These are phyloP conservation scores for Luehdorfia chinensis DNA, from an alignment of 1,140 invertebrate species.

Conservation along the genomic window DNA sequence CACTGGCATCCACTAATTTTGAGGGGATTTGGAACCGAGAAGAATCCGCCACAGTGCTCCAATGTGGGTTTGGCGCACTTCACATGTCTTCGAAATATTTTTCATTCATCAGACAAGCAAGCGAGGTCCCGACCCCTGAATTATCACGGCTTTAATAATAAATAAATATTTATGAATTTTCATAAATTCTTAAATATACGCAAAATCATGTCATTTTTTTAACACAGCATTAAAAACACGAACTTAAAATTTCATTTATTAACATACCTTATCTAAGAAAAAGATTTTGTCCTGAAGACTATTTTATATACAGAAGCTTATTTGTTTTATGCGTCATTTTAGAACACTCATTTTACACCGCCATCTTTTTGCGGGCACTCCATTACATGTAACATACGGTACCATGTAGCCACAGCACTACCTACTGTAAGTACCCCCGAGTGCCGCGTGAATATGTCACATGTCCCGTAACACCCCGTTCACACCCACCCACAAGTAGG, in stretches of 20 bases:
- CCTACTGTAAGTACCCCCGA: constrained; percentile 50
- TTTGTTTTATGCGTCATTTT: constrained; percentile 36
- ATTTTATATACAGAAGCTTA: constrained; percentile 14
- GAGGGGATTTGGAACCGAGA: no score
- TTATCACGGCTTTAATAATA: no score
- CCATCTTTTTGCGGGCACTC: constrained; percentile 35
- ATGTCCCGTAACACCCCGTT: constrained; percentile 37
- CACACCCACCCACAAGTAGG: constrained; percentile 18
- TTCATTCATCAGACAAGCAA: no score
- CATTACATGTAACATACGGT: constrained; percentile 53
- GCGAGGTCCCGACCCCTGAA: no score
- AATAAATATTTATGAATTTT: no score
- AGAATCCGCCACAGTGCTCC: no score
- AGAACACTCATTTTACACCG: constrained; percentile 24
- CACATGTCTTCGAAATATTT: no score
- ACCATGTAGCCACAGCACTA: constrained; percentile 48
- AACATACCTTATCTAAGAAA: neutral
- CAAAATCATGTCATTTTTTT: no score
- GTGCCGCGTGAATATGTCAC: constrained; percentile 65
- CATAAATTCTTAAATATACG: no score
- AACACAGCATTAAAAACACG: neutral
- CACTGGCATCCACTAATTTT: no score
- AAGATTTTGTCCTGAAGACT: constrained; percentile 2
- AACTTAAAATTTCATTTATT: neutral
- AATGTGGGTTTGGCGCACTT: no score